Evolutionary conservation across 92 coral and sea anemone species (phyloP), one percentile per base, ranked within the genome.

Genomic region (Epizoanthus illoricatus): DNA sequence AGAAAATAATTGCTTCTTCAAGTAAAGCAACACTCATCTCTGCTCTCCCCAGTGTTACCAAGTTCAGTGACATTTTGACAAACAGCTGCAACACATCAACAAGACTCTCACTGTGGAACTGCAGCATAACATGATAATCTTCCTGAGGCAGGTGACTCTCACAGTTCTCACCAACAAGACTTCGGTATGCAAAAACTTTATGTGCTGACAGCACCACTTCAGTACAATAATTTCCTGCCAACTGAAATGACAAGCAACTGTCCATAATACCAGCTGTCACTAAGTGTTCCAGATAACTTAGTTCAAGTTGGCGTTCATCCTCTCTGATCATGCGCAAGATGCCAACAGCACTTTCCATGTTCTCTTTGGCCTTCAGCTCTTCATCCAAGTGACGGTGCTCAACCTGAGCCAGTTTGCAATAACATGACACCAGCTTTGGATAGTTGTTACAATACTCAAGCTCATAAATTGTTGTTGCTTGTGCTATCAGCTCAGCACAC

Each of bases 341-440:
- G 20, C 76, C 59, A 0, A 71, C 5, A n/a, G 76, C 76, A n/a
- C 39, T 71, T 18, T 71, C 76, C 28, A 10, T 21, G 39, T 71
- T 71, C 39, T n/a, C 7, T 71, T 19, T 71, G 7, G 76, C 57
- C 23, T 71, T 43, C 42, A 12, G 28, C 19, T 47, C 12, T 7
- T 47, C 40, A 5, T 20, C 16, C 60, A 71, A 71, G 76, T 71
- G 21, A 23, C 19, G 7, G 20, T 15, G 58, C 39, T 71, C 57
- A 20, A 71, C 76, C 20, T 45, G 28, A 18, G 76, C 59, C 19
- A 71, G 16, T 56, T 45, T 71, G 76, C 58, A 71, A 71, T 71
- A 71, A 7, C 60, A 71, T 2, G 40, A 43, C 10, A 71, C 5
- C 28, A 71, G 39, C 20, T 56, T 19, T 4, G 13, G 17, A 16